Percentiles rank a stretch among this genome's conserved stretches.
Conservation (phyloP, 2,888 invertebrate species). For the Anticlea derivata region DNA sequence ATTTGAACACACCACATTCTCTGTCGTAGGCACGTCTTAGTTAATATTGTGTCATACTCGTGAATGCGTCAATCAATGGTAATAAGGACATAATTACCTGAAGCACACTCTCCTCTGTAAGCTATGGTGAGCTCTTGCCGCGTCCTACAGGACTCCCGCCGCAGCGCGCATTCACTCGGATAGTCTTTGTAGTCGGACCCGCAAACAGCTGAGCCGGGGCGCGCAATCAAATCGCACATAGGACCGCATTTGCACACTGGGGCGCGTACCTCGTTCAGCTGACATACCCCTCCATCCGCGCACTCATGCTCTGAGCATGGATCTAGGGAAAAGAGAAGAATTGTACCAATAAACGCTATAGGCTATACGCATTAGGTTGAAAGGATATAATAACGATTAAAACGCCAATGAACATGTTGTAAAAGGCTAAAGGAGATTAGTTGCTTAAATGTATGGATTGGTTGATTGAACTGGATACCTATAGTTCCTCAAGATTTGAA, state of each 20-base stretch:
- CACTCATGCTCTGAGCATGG: slow-evolving; percentile 92
- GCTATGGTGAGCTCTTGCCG: slow-evolving; percentile 89
- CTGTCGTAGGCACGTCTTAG: too few relatives aligned
- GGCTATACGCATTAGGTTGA: too few relatives aligned
- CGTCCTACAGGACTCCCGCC: slow-evolving; percentile 90
- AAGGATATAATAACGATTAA: too few relatives aligned
- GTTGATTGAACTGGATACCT: too few relatives aligned
- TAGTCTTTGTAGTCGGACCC: slow-evolving; percentile 92
- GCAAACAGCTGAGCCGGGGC: slow-evolving; percentile 87
- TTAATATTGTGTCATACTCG: too few relatives aligned
- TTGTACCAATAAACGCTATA: too few relatives aligned
- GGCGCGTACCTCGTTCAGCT: slow-evolving; percentile 89
- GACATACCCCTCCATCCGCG: slow-evolving; percentile 91
- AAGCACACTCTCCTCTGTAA: slow-evolving; percentile 92
- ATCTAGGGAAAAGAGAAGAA: slow-evolving; percentile 81
- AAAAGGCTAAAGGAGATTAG: too few relatives aligned
- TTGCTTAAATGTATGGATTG: too few relatives aligned
- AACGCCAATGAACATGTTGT: too few relatives aligned
- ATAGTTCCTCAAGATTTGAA: too few relatives aligned
- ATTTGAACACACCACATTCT: too few relatives aligned
- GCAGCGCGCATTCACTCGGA: slow-evolving; percentile 91
- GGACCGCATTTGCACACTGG: slow-evolving; percentile 92
- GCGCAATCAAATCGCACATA: slow-evolving; percentile 89
- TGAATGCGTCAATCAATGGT: neutral
- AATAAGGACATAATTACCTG: slow-evolving; percentile 79